Percentiles rank a stretch among this genome's conserved stretches.
phyloP scores from a whole-genome alignment of 2,888 invertebrate species.

The Neuroscelio doddi region DNA sequence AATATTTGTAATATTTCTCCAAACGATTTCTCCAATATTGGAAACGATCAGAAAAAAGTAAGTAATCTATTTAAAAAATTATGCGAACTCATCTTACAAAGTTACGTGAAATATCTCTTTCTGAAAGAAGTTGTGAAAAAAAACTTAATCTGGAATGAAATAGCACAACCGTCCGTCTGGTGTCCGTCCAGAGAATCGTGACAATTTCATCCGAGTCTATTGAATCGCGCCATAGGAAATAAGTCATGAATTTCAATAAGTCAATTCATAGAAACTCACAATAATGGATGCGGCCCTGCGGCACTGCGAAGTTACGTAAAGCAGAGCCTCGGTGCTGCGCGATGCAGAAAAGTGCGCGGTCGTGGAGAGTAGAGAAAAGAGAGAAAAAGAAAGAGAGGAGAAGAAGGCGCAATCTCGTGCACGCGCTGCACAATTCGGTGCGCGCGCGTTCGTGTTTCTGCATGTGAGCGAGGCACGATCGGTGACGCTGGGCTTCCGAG shows the following conservation, averaged over 20 bases:
- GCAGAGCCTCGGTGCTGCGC: conserved; percentile 50
- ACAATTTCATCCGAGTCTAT: too few relatives aligned
- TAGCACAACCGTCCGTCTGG: too few relatives aligned
- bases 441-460: conserved; percentile 15
- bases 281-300: conserved; percentile 46
- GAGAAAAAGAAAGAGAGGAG: conserved; percentile 19
- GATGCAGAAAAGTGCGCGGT: conserved; percentile 24
- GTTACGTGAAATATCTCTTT: too few relatives aligned
- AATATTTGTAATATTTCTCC: too few relatives aligned
- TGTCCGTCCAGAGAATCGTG: too few relatives aligned
- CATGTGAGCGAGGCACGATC: conserved; percentile 16
- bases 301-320: conserved; percentile 59
- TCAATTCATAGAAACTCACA: not conserved
- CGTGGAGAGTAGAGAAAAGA: conserved; percentile 26
- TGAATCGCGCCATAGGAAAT: too few relatives aligned
- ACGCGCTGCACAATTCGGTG: conserved; percentile 15
- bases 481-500: conserved; percentile 46
- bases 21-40: too few relatives aligned
- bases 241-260: not conserved
- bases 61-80: too few relatives aligned
- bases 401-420: conserved; percentile 23
- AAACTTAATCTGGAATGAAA: too few relatives aligned
- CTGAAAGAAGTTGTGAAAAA: too few relatives aligned
- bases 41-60: too few relatives aligned
- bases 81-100: too few relatives aligned